Base-by-base conservation (phyloP, 2,888 invertebrate genomes). In the Himalopsyche anomala region DNA sequence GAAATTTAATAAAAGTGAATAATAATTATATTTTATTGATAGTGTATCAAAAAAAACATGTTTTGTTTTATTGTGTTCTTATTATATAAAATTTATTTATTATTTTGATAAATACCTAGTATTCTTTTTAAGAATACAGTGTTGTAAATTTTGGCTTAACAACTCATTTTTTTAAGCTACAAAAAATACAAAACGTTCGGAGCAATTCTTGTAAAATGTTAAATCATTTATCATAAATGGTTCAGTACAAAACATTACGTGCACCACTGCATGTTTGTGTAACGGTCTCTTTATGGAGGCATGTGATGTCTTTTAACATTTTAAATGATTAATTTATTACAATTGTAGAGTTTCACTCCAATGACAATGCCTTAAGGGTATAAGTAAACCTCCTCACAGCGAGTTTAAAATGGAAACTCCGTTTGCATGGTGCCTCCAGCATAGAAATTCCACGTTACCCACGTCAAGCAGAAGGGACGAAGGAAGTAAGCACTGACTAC, bases 241-340 rank as follows among this genome's bases (percentile, higher is more conserved):
- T 15, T 51, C 2, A 56, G 62, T 62, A 5, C 8, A 19, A 8
- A 62, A 9, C 6, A 28, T 28, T 8, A 19, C 3, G 62, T 28
- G 28, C 62, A 28, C 62, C 62, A 62, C 28, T 62, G 62, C 28
- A 11, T 62, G 62, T 62, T 56, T 56, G 56, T 62, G 62, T 62
- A 62, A 62, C 62, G 62, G 62, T 28, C 62, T n/a, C 19, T 62
- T 62, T 62, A 62, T 62, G 62, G 19, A 19, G 28, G 62, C 62
- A 62, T 62, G 62, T 62, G 62, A 62, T 62, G 62, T 28, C 62
- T 62, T 19, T 62, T 62, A 62, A 62, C 62, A 62, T 62, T 62
- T 62, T 62, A 62, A 62, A 62, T 62, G 62, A 62, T 62, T 62
- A 62, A 62, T 62, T 62, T 62, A 62, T 62, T 62, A 62, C 62